These are phyloP conservation scores for Cardiocondyla obscurior DNA, from an alignment of 1,140 invertebrate genomes.

Conservation along the genomic window DNA sequence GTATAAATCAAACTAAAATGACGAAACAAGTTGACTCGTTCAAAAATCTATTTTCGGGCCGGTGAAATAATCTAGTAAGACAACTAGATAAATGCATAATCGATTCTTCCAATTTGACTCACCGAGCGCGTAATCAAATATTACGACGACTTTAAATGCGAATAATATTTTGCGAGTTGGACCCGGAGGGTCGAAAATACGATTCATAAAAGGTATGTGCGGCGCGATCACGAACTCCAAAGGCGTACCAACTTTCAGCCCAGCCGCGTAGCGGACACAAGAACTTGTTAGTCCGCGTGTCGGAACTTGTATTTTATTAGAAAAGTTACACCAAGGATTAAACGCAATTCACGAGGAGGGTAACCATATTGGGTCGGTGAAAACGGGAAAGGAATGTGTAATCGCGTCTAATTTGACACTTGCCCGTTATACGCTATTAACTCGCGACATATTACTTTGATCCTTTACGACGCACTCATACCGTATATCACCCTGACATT, in stretches of 20 bases:
- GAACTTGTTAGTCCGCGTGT: slow-evolving; percentile 55
- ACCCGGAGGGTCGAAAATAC: slow-evolving; percentile 18
- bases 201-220: slow-evolving; percentile 12
- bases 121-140: background rate
- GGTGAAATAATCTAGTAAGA: background rate
- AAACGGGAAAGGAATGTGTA: slow-evolving; percentile 54
- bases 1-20: slow-evolving; percentile 18
- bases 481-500: slow-evolving; percentile 16
- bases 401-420: slow-evolving; percentile 50
- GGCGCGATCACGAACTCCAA: slow-evolving; percentile 32
- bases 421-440: slow-evolving; percentile 48
- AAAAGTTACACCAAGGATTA: slow-evolving; percentile 56
- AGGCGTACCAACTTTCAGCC: slow-evolving; percentile 37
- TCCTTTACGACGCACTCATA: slow-evolving; percentile 20
- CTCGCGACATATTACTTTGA: slow-evolving; percentile 49
- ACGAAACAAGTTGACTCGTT: background rate
- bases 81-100: background rate
- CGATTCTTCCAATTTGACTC: background rate
- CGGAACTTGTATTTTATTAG: slow-evolving; percentile 60
- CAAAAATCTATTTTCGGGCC: background rate
- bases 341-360: slow-evolving; percentile 40
- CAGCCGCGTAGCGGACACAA: slow-evolving; percentile 32
- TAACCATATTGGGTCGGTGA: slow-evolving; percentile 49
- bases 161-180: slow-evolving; percentile 12
- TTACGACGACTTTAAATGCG: background rate